Percentiles rank a stretch among this genome's conserved stretches.
Evolutionary conservation across 2,797 vertebrate genomes (phyloP).

Genomic region (Poecilia wingei): DNA sequence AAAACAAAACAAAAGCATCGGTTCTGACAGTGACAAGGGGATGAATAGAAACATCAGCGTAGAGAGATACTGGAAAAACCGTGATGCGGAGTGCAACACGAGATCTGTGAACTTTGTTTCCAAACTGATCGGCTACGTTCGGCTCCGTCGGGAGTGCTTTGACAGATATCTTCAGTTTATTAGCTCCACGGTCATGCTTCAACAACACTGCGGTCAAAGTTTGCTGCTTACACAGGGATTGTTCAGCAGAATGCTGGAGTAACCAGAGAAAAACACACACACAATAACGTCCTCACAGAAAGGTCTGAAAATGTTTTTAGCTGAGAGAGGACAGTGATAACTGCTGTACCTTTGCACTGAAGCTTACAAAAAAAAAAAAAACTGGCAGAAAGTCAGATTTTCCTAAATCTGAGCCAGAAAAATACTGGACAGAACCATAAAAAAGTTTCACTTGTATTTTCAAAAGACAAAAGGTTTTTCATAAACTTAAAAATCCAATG

Average conservation of each 20-base stretch:
- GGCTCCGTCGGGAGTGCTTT: not conserved
- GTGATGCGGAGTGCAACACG: not conserved
- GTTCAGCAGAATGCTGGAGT: not conserved
- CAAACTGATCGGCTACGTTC: not conserved
- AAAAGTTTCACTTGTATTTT: not conserved
- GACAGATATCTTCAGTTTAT: not conserved
- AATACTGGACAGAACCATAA: not conserved
- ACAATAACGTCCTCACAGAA: not conserved
- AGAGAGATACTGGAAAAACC: not conserved
- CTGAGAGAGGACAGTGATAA: not conserved
- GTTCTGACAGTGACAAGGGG: not conserved
- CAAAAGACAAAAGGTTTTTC: not conserved
- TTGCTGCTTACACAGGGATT: not conserved
- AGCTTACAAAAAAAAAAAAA: not conserved
- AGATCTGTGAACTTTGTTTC: not conserved
- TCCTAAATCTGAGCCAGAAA: not conserved
- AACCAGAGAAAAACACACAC: not conserved
- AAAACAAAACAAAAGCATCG: not conserved
- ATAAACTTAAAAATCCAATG: not conserved
- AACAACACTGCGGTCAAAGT: not conserved
- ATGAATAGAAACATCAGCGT: not conserved
- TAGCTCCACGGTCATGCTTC: not conserved
- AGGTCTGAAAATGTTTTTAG: not conserved
- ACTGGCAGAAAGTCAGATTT: not conserved
- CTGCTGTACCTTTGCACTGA: not conserved